Conservation (phyloP, 2,113 vertebrate genomes). For the Hassar affinis region DNA sequence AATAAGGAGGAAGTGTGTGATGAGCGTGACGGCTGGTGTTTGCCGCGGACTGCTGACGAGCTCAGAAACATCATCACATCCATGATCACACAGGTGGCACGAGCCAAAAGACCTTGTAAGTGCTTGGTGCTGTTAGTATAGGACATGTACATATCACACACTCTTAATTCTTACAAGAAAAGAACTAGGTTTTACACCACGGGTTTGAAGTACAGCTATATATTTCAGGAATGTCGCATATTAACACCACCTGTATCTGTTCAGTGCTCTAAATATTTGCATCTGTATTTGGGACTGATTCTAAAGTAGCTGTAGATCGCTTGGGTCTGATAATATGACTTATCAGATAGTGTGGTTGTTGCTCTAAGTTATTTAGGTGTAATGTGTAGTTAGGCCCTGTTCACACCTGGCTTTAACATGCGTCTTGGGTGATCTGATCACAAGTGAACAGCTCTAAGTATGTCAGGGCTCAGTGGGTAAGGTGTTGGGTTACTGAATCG, state of each 20-base stretch:
- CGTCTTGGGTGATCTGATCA: too few relatives aligned
- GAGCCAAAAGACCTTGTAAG: constrained; percentile 77
- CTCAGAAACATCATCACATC: constrained; percentile 86
- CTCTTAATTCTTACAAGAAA: not conserved
- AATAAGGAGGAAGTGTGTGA: constrained; percentile 77
- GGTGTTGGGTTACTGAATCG: too few relatives aligned
- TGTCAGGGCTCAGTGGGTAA: too few relatives aligned
- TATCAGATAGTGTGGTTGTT: not conserved
- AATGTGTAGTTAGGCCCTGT: too few relatives aligned
- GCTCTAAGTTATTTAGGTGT: not conserved
- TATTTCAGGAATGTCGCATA: not conserved
- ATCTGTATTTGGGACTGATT: not conserved
- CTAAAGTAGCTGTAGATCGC: not conserved
- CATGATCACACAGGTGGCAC: constrained; percentile 87
- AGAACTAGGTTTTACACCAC: not conserved
- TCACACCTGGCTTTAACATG: too few relatives aligned
- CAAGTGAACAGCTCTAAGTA: too few relatives aligned
- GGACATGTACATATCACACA: not conserved
- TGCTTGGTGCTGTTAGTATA: not conserved
- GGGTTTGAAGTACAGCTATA: not conserved
- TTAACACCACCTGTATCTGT: not conserved
- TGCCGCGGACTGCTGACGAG: constrained; percentile 83
- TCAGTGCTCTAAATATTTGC: not conserved
- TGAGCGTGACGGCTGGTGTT: constrained; percentile 92
- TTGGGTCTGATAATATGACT: not conserved